These are phyloP conservation scores for Xestoiulus laeticollis DNA, from an alignment of 2,888 invertebrate species.

Conservation along the genomic window DNA sequence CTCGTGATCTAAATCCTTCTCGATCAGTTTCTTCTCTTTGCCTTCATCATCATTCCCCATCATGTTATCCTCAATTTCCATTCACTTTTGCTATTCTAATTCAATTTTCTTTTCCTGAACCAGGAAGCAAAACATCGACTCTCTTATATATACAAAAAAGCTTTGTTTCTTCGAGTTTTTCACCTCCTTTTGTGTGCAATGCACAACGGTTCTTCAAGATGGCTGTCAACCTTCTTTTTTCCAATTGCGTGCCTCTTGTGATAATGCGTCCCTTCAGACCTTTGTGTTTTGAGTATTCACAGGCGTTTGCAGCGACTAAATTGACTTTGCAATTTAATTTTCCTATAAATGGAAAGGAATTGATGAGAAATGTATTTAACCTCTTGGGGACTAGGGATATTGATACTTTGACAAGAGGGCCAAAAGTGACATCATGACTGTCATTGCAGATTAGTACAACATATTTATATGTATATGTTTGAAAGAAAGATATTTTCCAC, in stretches of 20 bases:
- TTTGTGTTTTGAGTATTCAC: neutral
- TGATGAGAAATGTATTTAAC: neutral
- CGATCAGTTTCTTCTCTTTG: neutral
- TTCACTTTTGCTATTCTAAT: slow-evolving; percentile 25
- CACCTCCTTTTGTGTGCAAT: too few species aligned
- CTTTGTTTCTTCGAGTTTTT: neutral
- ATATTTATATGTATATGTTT: too few species aligned
- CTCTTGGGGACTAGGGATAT: neutral
- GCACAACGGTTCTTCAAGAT: neutral
- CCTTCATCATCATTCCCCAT: neutral
- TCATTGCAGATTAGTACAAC: too few species aligned
- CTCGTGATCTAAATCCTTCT: slow-evolving; percentile 25
- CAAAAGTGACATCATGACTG: too few species aligned
- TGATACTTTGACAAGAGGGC: neutral
- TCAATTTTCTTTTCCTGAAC: slow-evolving; percentile 35
- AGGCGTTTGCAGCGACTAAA: neutral
- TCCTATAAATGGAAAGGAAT: neutral
- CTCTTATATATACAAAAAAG: neutral
- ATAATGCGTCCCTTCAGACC: neutral
- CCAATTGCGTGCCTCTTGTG: neutral
- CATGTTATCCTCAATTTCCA: slow-evolving; percentile 18
- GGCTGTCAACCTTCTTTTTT: neutral
- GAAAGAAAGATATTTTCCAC: too few species aligned
- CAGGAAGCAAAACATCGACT: slow-evolving; percentile 32
- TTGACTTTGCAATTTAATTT: slow-evolving; percentile 16